phyloP scores from a whole-genome alignment of 2,888 invertebrate genomes.

The Seira ritae region DNA sequence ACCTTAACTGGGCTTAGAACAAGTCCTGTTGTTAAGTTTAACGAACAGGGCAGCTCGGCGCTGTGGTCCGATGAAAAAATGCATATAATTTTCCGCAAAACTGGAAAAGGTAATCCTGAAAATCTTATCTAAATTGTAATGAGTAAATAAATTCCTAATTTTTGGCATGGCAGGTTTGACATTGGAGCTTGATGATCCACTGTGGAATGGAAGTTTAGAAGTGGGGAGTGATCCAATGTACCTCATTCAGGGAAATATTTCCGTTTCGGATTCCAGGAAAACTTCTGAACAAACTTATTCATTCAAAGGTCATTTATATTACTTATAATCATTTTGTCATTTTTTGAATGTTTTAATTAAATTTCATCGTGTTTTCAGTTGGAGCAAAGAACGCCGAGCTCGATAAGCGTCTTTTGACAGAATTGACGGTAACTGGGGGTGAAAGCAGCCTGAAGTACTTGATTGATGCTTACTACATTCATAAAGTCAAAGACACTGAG shows the following conservation, averaged over 20 bases:
- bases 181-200: neutral
- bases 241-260: neutral
- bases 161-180: neutral
- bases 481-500: neutral
- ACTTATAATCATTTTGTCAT: neutral
- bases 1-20: too few relatives aligned
- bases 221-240: neutral
- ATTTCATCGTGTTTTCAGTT: slow-evolving; percentile 14
- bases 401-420: slow-evolving; percentile 13
- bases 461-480: slow-evolving; percentile 21
- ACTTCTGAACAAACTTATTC: neutral
- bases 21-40: too few relatives aligned
- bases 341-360: neutral
- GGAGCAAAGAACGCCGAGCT: slow-evolving; percentile 20
- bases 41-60: too few relatives aligned
- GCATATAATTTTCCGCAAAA: neutral
- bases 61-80: neutral
- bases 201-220: neutral
- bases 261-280: neutral
- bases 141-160: neutral
- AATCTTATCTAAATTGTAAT: neutral
- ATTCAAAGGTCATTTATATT: neutral
- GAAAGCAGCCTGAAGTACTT: too few relatives aligned
- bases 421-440: too few relatives aligned
- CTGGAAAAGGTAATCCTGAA: neutral